These are phyloP conservation scores for Simalia tracyae DNA, from an alignment of 2,797 vertebrate species.

Conservation along the genomic window DNA sequence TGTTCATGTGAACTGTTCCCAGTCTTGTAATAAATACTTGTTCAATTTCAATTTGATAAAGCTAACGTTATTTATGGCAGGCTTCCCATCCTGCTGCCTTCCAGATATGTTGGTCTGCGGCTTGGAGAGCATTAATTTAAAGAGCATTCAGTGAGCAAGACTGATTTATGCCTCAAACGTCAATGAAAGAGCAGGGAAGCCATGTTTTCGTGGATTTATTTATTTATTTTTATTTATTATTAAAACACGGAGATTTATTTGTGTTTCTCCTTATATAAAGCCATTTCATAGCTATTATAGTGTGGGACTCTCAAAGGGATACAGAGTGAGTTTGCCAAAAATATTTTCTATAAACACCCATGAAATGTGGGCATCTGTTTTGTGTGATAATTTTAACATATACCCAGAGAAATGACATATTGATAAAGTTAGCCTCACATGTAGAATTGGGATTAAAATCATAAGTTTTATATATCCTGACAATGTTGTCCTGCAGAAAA, in stretches of 20 bases:
- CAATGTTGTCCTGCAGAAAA: background rate
- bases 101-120: background rate
- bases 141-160: background rate
- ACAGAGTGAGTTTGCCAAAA: background rate
- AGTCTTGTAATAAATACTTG: conserved; percentile 70
- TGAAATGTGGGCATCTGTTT: background rate
- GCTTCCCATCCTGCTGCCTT: background rate
- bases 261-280: background rate
- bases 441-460: background rate
- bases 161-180: conserved; percentile 20
- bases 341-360: background rate
- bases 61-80: conserved; percentile 45
- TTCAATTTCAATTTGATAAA: conserved; percentile 53
- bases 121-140: background rate
- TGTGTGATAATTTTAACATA: background rate
- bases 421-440: background rate
- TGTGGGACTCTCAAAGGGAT: background rate
- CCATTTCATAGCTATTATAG: background rate
- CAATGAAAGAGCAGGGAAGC: conserved; percentile 33
- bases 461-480: background rate
- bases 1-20: conserved; percentile 50
- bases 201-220: background rate
- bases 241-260: background rate
- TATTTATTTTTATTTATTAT: background rate
- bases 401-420: background rate